Percentiles rank a stretch among this genome's conserved stretches.
phyloP scores from a whole-genome alignment of 2,797 vertebrate species.

The Eupleurogrammus muticus region DNA sequence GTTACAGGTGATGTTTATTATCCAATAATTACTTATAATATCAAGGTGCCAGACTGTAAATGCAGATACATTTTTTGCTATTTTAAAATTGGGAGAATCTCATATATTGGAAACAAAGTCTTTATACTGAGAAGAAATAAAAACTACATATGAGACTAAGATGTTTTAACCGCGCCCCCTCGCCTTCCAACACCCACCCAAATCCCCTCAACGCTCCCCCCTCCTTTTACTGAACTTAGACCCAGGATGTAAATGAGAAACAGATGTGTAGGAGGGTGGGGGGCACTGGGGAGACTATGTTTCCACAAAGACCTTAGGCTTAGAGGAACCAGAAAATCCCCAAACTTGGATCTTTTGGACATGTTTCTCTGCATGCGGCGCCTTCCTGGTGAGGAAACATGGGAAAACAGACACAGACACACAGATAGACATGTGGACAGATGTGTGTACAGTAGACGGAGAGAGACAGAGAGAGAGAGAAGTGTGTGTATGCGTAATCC shows the following conservation, averaged over 20 bases:
- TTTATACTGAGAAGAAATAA: conserved; percentile 35
- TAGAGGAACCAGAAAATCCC: conserved; percentile 60
- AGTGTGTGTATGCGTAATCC: conserved; percentile 66
- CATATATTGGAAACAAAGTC: conserved; percentile 31
- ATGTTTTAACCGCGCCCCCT: conserved; percentile 39
- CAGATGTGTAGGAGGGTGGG: conserved; percentile 70
- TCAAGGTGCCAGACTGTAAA: conserved; percentile 5
- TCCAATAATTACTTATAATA: conserved; percentile 32
- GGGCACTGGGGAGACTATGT: conserved; percentile 23
- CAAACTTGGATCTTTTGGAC: conserved; percentile 49
- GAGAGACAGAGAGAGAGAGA: conserved; percentile 10
- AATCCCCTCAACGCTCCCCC: neutral
- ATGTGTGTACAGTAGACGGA: conserved; percentile 24
- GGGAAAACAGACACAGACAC: conserved; percentile 23
- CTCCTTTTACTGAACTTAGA: conserved; percentile 60
- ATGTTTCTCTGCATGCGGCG: conserved; percentile 32
- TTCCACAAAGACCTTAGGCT: conserved; percentile 61
- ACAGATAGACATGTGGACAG: conserved; percentile 27
- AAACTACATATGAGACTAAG: conserved; percentile 40
- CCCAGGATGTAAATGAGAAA: conserved; percentile 73
- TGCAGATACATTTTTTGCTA: conserved; percentile 15
- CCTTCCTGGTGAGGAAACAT: conserved; percentile 31
- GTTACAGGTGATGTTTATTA: conserved; percentile 1
- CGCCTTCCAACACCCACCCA: conserved; percentile 26
- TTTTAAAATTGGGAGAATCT: conserved; percentile 5